Percentiles rank a stretch among this genome's conserved stretches.
phyloP scores from a whole-genome alignment of 2,888 invertebrate genomes.

The Encarsia formosa region DNA sequence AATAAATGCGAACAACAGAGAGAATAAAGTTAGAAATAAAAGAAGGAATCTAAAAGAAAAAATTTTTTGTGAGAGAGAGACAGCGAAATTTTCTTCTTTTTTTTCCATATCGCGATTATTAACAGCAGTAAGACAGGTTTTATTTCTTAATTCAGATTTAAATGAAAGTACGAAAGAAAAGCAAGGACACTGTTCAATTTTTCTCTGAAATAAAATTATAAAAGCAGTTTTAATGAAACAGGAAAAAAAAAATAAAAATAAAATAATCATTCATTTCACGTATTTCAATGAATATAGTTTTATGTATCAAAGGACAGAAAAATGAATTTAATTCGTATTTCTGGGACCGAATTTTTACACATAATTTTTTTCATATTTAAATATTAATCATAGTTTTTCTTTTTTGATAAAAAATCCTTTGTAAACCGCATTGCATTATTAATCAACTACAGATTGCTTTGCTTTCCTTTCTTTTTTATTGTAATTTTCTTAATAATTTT shows the following conservation, averaged over 20 bases:
- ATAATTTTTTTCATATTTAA: slow-evolving; percentile 1
- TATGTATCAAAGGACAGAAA: slow-evolving; percentile 9
- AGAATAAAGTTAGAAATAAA: slow-evolving; percentile 2
- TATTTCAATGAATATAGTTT: slow-evolving; percentile 22
- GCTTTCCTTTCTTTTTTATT: slow-evolving; percentile 40
- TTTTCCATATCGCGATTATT: slow-evolving; percentile 25
- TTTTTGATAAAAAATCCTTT: slow-evolving; percentile 11
- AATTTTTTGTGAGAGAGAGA: slow-evolving; percentile 11
- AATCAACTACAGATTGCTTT: slow-evolving; percentile 47
- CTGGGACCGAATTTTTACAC: slow-evolving; percentile 8
- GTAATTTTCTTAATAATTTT: slow-evolving; percentile 33
- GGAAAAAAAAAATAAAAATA: neutral
- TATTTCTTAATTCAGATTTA: slow-evolving; percentile 17
- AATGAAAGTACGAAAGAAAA: slow-evolving; percentile 26
- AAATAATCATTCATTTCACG: slow-evolving; percentile 1
- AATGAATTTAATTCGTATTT: slow-evolving; percentile 8
- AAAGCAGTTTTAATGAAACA: slow-evolving; percentile 3
- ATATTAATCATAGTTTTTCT: neutral
- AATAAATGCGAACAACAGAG: slow-evolving; percentile 14
- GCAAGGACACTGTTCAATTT: slow-evolving; percentile 24
- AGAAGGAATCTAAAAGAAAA: slow-evolving; percentile 7
- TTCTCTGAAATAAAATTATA: slow-evolving; percentile 1
- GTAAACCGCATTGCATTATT: slow-evolving; percentile 22
- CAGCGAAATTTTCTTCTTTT: slow-evolving; percentile 25
- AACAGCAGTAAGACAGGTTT: slow-evolving; percentile 23